phyloP scores from a whole-genome alignment of 2,113 vertebrate genomes.

The Tautogolabrus adspersus region DNA sequence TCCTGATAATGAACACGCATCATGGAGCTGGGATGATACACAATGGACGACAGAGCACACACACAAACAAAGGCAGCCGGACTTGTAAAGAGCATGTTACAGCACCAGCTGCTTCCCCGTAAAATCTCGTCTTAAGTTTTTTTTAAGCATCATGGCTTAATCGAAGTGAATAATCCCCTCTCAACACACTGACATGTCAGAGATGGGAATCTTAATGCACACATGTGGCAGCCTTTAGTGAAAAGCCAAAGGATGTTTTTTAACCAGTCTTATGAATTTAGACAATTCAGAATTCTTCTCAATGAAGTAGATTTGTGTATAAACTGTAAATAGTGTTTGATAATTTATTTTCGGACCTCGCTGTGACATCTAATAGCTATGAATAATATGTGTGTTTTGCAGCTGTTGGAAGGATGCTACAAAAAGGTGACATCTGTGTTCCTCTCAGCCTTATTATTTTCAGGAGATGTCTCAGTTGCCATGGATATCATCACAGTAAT shows the following conservation, averaged over 20 bases:
- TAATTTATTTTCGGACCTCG: constrained; percentile 30
- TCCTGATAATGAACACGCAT: constrained; percentile 57
- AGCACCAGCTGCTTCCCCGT: constrained; percentile 52
- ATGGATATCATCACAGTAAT: constrained; percentile 52
- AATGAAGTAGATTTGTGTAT: constrained; percentile 13
- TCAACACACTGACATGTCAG: constrained; percentile 23
- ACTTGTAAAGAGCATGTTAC: constrained; percentile 55
- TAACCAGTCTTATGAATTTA: constrained; percentile 15
- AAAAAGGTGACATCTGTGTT: background rate
- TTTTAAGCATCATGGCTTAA: constrained; percentile 3
- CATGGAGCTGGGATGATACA: constrained; percentile 81
- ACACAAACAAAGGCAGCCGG: constrained; percentile 34
- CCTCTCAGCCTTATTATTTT: constrained; percentile 8
- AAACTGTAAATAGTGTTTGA: constrained; percentile 38
- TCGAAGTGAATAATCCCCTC: constrained; percentile 29
- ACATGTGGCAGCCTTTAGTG: constrained; percentile 48
- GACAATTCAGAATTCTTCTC: constrained; percentile 6
- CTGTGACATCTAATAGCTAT: constrained; percentile 2
- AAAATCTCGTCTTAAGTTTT: constrained; percentile 46
- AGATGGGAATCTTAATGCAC: constrained; percentile 15
- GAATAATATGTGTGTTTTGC: background rate
- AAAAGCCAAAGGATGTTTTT: constrained; percentile 11
- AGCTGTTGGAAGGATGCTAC: constrained; percentile 10
- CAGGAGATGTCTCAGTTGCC: constrained; percentile 37
- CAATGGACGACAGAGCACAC: constrained; percentile 72